Percentiles rank a stretch among this genome's conserved stretches.
Evolutionary conservation across 53 echinoderm and acorn worm species (phyloP).

Genomic region (Echinometra lucunter): DNA sequence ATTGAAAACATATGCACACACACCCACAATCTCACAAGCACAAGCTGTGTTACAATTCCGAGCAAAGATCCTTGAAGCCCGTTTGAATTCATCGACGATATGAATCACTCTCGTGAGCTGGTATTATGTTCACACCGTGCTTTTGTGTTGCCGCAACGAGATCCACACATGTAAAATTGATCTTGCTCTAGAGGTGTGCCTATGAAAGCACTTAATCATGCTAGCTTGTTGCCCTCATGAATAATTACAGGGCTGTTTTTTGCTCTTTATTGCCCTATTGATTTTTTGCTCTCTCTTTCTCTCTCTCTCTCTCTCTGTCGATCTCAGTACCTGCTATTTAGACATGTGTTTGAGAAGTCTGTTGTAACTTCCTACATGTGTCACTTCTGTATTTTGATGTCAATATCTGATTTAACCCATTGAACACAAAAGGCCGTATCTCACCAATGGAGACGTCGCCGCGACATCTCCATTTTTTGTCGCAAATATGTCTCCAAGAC

Average conservation of each 20-base stretch:
- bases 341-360: not conserved
- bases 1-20: not conserved
- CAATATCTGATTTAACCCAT: no score
- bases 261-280: conserved; percentile 35
- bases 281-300: conserved; percentile 6
- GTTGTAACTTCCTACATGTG: not conserved
- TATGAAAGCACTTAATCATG: conserved; percentile 30
- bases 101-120: conserved; percentile 1
- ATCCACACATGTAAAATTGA: conserved; percentile 43
- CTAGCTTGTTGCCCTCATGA: conserved; percentile 14
- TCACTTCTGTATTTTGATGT: not conserved
- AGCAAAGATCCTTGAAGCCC: not conserved
- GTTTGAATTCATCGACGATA: not conserved
- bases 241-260: conserved; percentile 28
- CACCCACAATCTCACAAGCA: not conserved
- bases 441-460: no score
- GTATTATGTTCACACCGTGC: not conserved
- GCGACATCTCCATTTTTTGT: no score
- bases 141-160: not conserved
- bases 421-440: no score
- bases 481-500: no score
- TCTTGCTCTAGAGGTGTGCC: not conserved
- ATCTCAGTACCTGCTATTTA: not conserved
- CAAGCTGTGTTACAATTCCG: not conserved
- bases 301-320: not conserved